Percentiles rank a stretch among this genome's conserved stretches.
Evolutionary conservation across 2,797 vertebrate genomes (phyloP).

Genomic region (Macrochelys suwanniensis): DNA sequence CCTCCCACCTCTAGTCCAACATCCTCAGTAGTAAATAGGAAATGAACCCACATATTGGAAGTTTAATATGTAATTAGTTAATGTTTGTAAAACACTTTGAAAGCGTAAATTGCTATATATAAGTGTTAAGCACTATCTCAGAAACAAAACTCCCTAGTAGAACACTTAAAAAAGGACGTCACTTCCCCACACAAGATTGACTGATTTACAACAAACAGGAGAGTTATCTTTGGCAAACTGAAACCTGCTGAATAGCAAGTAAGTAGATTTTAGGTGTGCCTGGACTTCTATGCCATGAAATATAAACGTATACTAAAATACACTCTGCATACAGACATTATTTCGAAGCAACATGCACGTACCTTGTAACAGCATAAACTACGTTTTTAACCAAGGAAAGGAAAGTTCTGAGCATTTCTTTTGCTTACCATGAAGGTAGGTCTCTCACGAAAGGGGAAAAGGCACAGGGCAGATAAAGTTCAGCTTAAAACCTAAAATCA

Average conservation of each 20-base stretch:
- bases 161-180: background rate
- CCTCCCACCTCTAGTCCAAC: conserved; percentile 15
- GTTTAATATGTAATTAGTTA: background rate
- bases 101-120: background rate
- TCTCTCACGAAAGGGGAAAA: background rate
- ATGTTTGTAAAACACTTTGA: background rate
- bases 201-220: conserved; percentile 3
- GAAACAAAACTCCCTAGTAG: background rate
- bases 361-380: background rate
- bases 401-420: background rate
- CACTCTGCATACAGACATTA: background rate
- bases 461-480: background rate
- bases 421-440: conserved; percentile 1
- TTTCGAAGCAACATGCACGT: background rate
- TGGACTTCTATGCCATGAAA: background rate
- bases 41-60: background rate
- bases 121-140: background rate
- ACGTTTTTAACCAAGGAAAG: background rate
- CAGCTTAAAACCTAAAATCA: background rate
- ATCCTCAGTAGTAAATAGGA: conserved; percentile 2
- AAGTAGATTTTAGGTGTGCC: conserved; percentile 11
- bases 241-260: background rate
- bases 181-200: background rate
- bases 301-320: background rate
- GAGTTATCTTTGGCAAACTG: background rate